These are phyloP conservation scores for Drosophila austrosaltans DNA, from an alignment of 2,888 invertebrate species.

Conservation along the genomic window DNA sequence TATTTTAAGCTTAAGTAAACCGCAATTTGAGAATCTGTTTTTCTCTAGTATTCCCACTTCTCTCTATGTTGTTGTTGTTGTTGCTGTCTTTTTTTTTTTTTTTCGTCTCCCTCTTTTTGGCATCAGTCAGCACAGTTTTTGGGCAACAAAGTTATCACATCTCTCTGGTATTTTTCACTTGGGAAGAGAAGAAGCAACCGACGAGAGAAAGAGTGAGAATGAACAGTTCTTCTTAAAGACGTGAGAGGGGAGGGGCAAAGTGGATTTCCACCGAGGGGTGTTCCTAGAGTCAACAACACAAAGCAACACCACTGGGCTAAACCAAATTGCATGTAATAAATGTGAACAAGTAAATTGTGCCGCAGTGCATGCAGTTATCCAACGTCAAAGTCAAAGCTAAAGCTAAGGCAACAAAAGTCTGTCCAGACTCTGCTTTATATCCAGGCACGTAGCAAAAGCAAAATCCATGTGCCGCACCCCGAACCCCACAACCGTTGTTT, in stretches of 20 bases:
- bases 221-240: background rate
- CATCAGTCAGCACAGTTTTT: background rate
- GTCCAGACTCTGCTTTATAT: conserved; percentile 24
- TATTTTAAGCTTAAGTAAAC: background rate
- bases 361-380: conserved; percentile 36
- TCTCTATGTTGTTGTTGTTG: background rate
- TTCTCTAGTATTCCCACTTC: background rate
- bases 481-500: conserved; percentile 10
- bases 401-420: conserved; percentile 39
- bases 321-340: conserved; percentile 64
- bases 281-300: conserved; percentile 36
- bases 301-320: conserved; percentile 44
- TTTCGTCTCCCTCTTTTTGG: background rate
- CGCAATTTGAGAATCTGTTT: conserved; percentile 3
- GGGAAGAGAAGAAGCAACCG: conserved; percentile 12
- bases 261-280: conserved; percentile 10
- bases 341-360: conserved; percentile 65
- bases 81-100: too few relatives aligned
- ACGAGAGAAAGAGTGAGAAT: background rate
- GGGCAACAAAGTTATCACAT: conserved; percentile 37
- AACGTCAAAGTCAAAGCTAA: conserved; percentile 45
- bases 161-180: conserved; percentile 15
- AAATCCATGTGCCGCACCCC: conserved; percentile 1
- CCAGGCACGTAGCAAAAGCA: conserved; percentile 49
- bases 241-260: background rate